Percentiles rank a stretch among this genome's conserved stretches.
Conservation (phyloP, 2,113 vertebrate genomes). For the Paratilapia polleni region DNA sequence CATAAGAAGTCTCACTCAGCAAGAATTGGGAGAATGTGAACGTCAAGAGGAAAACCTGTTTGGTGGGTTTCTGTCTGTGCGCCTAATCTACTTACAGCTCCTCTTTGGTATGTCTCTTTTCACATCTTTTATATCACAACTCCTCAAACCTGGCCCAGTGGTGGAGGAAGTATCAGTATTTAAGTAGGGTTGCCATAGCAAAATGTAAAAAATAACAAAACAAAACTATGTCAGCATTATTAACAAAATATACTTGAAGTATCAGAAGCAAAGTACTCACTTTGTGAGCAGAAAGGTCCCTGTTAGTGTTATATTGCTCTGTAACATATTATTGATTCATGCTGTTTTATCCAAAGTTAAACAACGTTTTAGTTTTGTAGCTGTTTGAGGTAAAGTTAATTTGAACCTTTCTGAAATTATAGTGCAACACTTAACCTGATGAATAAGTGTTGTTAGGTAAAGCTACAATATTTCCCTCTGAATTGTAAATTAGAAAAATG, state of each 20-base stretch:
- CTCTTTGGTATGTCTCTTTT: background rate
- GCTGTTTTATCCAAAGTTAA: background rate
- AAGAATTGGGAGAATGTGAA: constrained; percentile 59
- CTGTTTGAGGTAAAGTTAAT: background rate
- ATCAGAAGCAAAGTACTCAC: background rate
- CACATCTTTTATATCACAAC: background rate
- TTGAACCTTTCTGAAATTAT: background rate
- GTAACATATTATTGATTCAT: background rate
- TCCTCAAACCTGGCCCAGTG: background rate
- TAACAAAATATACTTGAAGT: background rate
- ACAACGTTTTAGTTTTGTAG: too few relatives aligned
- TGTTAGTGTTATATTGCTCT: background rate
- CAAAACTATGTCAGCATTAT: background rate
- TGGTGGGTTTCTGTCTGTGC: constrained; percentile 19
- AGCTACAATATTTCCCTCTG: background rate
- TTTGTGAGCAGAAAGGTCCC: background rate
- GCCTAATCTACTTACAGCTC: background rate
- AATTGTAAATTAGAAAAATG: background rate
- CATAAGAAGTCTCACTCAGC: constrained; percentile 40
- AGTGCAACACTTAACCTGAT: background rate
- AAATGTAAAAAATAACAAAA: background rate
- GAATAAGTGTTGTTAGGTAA: too few relatives aligned
- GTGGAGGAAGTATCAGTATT: background rate
- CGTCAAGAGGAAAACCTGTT: constrained; percentile 40
- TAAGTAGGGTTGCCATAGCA: background rate